Conservation (phyloP, 35 echinoderm and acorn worm species). For the Strongylocentrotus purpuratus region DNA sequence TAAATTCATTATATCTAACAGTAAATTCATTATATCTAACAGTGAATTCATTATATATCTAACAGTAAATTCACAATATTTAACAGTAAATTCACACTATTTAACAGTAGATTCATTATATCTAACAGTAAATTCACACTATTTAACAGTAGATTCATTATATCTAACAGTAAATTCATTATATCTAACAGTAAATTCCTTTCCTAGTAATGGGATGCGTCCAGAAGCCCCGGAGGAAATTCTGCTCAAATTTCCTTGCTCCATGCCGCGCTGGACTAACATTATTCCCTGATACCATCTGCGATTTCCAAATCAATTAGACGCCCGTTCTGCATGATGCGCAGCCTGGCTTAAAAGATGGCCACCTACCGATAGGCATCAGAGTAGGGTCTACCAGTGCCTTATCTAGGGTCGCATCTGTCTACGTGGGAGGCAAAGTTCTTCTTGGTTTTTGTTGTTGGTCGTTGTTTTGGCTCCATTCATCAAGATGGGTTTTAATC, state of each 20-base stretch:
- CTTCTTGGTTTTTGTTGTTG: neutral
- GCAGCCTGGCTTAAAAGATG: conserved; percentile 33
- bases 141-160: too few species aligned
- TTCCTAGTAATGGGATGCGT: too few species aligned
- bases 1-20: too few species aligned
- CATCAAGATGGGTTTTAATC: neutral
- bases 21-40: too few species aligned
- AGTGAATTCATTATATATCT: too few species aligned
- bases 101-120: too few species aligned
- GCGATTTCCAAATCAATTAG: conserved; percentile 23
- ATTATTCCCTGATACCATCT: conserved; percentile 26
- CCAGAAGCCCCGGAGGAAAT: neutral
- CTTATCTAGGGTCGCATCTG: neutral
- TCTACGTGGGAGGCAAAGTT: neutral
- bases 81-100: too few species aligned
- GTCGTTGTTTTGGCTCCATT: neutral
- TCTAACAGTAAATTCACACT: too few species aligned
- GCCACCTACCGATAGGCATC: neutral
- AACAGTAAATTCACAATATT: too few species aligned
- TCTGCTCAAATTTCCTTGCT: neutral
- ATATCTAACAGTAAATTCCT: too few species aligned
- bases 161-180: too few species aligned
- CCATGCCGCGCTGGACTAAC: neutral
- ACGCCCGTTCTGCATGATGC: neutral
- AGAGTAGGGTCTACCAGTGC: neutral